Percentiles rank a stretch among this genome's conserved stretches.
These are phyloP conservation scores for Ophion obscuratus DNA, from an alignment of 2,888 invertebrate species.

Conservation along the genomic window DNA sequence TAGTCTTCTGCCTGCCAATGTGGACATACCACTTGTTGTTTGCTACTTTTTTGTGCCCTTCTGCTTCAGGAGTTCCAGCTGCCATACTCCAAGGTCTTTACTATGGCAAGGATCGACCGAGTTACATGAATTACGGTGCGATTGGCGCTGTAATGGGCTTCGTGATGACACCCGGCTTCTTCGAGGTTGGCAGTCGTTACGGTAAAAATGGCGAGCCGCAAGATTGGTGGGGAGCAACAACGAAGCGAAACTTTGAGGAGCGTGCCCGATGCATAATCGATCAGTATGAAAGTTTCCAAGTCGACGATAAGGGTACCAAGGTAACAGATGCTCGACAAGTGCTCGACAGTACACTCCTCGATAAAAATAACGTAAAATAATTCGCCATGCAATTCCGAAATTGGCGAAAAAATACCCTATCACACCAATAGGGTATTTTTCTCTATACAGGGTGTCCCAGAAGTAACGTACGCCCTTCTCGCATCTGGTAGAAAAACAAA, in stretches of 20 bases:
- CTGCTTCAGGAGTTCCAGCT: background rate
- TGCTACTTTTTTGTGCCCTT: background rate
- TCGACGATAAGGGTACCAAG: background rate
- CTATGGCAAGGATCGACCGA: conserved; percentile 2
- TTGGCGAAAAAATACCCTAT: no score
- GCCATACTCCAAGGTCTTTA: conserved; percentile 3
- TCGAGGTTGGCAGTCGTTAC: no score
- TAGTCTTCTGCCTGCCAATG: background rate
- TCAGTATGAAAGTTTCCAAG: background rate
- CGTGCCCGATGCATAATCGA: background rate
- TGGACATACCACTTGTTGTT: background rate
- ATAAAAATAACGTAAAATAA: no score
- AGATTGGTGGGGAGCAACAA: background rate
- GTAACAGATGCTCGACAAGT: background rate
- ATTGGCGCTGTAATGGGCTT: background rate
- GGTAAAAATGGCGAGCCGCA: background rate
- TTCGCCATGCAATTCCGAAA: no score
- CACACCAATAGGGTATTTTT: no score
- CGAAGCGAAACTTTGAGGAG: background rate
- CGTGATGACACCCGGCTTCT: background rate
- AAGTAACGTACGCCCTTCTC: no score
- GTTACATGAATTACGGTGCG: conserved; percentile 19
- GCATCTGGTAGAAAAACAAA: no score
- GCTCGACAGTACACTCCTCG: no score
- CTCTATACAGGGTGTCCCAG: no score